These are phyloP conservation scores for Psylliodes chrysocephalus DNA, from an alignment of 2,888 invertebrate species.

Conservation along the genomic window DNA sequence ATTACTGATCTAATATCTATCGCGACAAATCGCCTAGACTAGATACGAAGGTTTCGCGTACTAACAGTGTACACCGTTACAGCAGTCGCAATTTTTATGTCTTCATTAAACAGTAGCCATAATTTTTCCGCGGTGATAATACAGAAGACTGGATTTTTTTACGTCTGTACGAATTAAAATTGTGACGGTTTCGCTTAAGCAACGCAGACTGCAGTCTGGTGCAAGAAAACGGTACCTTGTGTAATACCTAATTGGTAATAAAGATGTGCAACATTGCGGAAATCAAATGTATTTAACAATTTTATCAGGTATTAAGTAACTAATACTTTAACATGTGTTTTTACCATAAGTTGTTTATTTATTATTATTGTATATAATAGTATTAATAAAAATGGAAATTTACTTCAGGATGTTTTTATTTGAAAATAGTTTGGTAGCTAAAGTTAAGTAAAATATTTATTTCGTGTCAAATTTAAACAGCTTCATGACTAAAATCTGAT, in stretches of 20 bases:
- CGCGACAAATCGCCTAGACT: neutral
- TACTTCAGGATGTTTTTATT: no score
- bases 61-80: conserved; percentile 1
- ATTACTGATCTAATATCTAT: conserved; percentile 2
- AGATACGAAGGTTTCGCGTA: neutral
- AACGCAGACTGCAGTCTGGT: conserved; percentile 16
- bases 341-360: neutral
- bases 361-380: neutral
- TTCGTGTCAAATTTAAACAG: no score
- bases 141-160: conserved; percentile 9
- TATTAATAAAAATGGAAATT: no score
- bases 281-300: conserved; percentile 13
- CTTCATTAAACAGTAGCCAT: conserved; percentile 2
- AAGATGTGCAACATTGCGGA: conserved; percentile 27
- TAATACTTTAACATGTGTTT: conserved; percentile 20
- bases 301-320: conserved; percentile 23
- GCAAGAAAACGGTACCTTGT: conserved; percentile 23
- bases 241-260: conserved; percentile 24
- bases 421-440: no score
- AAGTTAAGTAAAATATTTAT: no score
- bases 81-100: conserved; percentile 3
- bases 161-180: neutral
- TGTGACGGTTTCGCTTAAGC: neutral
- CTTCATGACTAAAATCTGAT: no score
- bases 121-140: neutral